Evolutionary conservation across 1,140 invertebrate species (phyloP).

Genomic region (Brachionus sp.): DNA sequence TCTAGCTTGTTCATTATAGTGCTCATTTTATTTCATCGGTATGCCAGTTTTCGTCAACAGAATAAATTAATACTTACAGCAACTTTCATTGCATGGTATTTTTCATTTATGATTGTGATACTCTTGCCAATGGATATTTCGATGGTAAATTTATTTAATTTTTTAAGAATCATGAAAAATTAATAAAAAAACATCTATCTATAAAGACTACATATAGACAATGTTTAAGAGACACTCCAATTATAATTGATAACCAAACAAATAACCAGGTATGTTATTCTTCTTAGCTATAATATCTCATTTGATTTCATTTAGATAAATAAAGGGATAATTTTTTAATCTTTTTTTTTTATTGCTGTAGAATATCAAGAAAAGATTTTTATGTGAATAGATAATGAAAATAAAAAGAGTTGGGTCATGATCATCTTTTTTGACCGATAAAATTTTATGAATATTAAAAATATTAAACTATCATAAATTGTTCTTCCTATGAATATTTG

Average conservation of each 20-base stretch:
- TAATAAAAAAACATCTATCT: not conserved
- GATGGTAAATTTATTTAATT: conserved; percentile 70
- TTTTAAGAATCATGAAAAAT: not conserved
- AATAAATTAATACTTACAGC: conserved; percentile 85
- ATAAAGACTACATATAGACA: conserved; percentile 72
- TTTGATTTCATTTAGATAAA: no score
- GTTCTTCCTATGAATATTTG: no score
- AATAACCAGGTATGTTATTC: not conserved
- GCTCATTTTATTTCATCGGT: conserved; percentile 74
- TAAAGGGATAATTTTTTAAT: no score
- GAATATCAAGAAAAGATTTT: no score
- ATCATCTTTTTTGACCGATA: no score
- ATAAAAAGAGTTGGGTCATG: no score
- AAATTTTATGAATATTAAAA: no score
- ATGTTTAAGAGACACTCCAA: conserved; percentile 61
- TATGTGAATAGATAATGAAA: no score
- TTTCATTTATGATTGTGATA: conserved; percentile 95
- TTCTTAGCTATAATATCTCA: no score
- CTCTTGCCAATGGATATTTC: conserved; percentile 93
- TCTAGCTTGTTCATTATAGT: conserved; percentile 4
- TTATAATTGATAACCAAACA: not conserved
- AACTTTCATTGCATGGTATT: conserved; percentile 94
- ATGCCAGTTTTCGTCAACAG: conserved; percentile 90
- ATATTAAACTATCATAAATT: no score
- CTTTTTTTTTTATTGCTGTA: no score